A percentile compares a stretch with the other conserved stretches of the same genome.
These are phyloP conservation scores for Tachycineta bicolor DNA, from an alignment of 2,113 vertebrate species.

Conservation along the genomic window DNA sequence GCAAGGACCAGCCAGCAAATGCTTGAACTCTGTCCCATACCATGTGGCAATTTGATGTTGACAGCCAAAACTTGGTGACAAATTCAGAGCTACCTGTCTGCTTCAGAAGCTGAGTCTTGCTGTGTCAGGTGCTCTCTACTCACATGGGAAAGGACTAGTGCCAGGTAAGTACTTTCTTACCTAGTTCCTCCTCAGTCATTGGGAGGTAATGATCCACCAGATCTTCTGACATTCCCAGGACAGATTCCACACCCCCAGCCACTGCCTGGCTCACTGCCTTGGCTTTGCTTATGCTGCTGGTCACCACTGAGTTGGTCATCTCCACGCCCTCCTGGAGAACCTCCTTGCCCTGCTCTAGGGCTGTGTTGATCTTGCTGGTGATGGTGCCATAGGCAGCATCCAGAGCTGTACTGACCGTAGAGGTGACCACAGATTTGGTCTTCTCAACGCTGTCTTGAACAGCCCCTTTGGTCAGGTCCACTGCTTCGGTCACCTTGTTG, in stretches of 20 bases:
- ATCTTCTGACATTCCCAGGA: slow-evolving; percentile 83
- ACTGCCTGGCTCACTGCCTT: slow-evolving; percentile 87
- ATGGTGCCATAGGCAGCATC: slow-evolving; percentile 83
- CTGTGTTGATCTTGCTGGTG: slow-evolving; percentile 68
- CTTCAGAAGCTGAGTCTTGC: not conserved
- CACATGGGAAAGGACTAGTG: not conserved
- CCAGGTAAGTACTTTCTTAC: slow-evolving; percentile 75
- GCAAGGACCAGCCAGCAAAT: not conserved
- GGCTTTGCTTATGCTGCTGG: slow-evolving; percentile 80
- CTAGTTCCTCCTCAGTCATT: slow-evolving; percentile 84
- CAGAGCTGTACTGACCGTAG: slow-evolving; percentile 81
- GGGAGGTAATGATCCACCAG: slow-evolving; percentile 90
- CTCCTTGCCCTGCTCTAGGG: slow-evolving; percentile 65
- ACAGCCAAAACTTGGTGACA: not conserved
- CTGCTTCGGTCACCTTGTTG: slow-evolving; percentile 58
- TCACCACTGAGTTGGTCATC: slow-evolving; percentile 80
- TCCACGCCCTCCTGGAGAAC: slow-evolving; percentile 81
- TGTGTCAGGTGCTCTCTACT: not conserved
- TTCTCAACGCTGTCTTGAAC: slow-evolving; percentile 82
- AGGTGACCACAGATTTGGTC: slow-evolving; percentile 82
- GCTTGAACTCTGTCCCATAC: not conserved
- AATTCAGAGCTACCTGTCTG: not conserved
- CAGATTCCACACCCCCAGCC: slow-evolving; percentile 82
- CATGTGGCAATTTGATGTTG: not conserved
- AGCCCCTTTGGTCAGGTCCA: slow-evolving; percentile 74